Conservation (phyloP, 1,140 invertebrate genomes). For the Triops cancriformis region DNA sequence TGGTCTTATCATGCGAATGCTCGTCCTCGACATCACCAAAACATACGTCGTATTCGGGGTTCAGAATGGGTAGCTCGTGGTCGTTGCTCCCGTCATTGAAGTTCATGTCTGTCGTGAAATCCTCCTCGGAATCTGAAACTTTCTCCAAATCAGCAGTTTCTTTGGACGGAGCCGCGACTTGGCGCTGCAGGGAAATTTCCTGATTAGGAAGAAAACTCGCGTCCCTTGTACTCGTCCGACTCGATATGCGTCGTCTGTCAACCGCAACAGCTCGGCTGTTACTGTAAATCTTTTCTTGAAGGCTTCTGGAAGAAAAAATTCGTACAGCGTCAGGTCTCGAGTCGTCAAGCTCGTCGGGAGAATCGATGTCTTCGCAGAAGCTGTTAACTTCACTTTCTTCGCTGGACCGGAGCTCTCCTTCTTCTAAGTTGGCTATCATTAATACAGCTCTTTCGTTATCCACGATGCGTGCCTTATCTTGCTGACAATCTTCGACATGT, state of each 20-base stretch:
- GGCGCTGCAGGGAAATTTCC: background rate
- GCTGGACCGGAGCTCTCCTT: background rate
- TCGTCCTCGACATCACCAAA: conserved; percentile 5
- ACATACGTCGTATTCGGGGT: conserved; percentile 1
- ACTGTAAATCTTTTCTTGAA: too few relatives aligned
- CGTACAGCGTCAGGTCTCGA: background rate
- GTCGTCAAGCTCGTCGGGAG: background rate
- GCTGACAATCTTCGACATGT: background rate
- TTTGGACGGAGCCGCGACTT: background rate
- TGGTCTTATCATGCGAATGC: conserved; percentile 7
- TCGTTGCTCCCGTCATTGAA: background rate
- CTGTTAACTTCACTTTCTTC: conserved; percentile 2
- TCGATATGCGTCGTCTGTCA: too few relatives aligned
- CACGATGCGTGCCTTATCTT: background rate
- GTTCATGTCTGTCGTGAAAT: conserved; percentile 10
- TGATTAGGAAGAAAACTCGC: background rate
- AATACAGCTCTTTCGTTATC: background rate
- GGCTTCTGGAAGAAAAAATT: too few relatives aligned
- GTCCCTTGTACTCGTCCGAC: background rate
- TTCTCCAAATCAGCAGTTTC: conserved; percentile 3
- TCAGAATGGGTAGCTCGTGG: background rate
- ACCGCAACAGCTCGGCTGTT: too few relatives aligned
- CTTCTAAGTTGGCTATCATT: background rate
- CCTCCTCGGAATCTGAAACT: background rate
- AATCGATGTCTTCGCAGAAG: background rate